Evolutionary conservation across 2,113 vertebrate species (phyloP).

Genomic region (Apeltes quadracus): DNA sequence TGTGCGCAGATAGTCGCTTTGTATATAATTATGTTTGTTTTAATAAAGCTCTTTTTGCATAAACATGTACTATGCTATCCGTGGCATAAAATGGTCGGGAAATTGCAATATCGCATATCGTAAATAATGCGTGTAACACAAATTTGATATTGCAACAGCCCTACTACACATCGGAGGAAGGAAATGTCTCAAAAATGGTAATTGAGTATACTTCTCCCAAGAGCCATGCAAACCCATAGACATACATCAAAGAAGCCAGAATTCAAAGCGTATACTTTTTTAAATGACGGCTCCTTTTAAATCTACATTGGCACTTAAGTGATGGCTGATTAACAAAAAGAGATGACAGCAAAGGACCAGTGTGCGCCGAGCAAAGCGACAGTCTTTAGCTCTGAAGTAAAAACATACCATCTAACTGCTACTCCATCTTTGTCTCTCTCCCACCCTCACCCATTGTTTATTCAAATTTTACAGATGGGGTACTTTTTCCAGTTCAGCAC

Average conservation of each 20-base stretch:
- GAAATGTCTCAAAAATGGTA: not conserved
- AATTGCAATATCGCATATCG: too few relatives aligned
- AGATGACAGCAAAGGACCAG: constrained; percentile 28
- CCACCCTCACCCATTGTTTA: constrained; percentile 77
- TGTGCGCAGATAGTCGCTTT: too few relatives aligned
- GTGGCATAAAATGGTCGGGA: too few relatives aligned
- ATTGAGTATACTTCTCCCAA: not conserved
- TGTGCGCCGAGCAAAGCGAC: constrained; percentile 30
- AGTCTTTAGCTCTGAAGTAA: constrained; percentile 70
- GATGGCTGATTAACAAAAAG: constrained; percentile 29
- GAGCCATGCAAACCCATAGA: not conserved
- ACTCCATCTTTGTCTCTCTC: constrained; percentile 69
- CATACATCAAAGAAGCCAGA: not conserved
- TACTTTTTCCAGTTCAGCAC: constrained; percentile 86
- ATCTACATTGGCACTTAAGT: constrained; percentile 20
- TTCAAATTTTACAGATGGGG: constrained; percentile 83
- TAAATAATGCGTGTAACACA: too few relatives aligned
- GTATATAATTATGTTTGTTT: too few relatives aligned
- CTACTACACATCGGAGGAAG: not conserved
- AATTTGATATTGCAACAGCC: too few relatives aligned
- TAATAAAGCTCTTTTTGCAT: too few relatives aligned
- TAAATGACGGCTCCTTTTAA: constrained; percentile 31
- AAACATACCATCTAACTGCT: constrained; percentile 69
- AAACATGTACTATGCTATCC: too few relatives aligned
- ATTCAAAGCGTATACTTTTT: constrained; percentile 22